Base-by-base conservation (phyloP, 2,888 invertebrate genomes). In the Parasteatoda lunata region DNA sequence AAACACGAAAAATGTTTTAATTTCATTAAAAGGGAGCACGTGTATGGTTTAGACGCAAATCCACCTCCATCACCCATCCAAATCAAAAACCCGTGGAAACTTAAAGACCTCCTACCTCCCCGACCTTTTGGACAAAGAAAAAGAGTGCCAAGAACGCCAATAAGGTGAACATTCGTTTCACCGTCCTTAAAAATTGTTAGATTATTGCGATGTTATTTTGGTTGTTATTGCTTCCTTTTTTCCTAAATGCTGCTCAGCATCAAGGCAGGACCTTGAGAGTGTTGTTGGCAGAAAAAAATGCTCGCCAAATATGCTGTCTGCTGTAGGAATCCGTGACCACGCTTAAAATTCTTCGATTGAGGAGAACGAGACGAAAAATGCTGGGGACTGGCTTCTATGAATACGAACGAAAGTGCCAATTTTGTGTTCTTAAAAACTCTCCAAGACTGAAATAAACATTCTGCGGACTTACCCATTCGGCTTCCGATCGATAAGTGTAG, bases 21-120 rank as follows among this genome's bases (percentile, higher is more conserved):
- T 68, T 88, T 88, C 68, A 59, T 88, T 30, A 88, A 88, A 15
- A 72, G 88, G 15, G 83, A 88, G 45, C 82, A 87, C 69, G 52
- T 77, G 54, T 87, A 87, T 52, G 77, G 86, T 45, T 47, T 87
- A 51, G 72, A 73, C 13, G 77, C 81, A 4, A 59, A 77, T 65
- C 59, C 47, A 45, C 66, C 66, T 9, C 86, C 86, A 8, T 76
- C 72, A 11, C 77, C 77, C 68, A 82, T 59, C n/a, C 59, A 72
- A 66, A 81, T 81, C 73, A 87, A 87, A 73, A 64, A 81, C 59
- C 81, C 77, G 1, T 87, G 81, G 69, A 81, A 77, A 64, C 65
- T 87, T 9, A 87, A 87, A 72, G 86, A 82, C 73, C 73, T 82
- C 51, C 52, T 87, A 59, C 59, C 59, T 13, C 11, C 9, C 9